phyloP scores from a whole-genome alignment of 2,797 vertebrate genomes.

The Vultur gryphus region DNA sequence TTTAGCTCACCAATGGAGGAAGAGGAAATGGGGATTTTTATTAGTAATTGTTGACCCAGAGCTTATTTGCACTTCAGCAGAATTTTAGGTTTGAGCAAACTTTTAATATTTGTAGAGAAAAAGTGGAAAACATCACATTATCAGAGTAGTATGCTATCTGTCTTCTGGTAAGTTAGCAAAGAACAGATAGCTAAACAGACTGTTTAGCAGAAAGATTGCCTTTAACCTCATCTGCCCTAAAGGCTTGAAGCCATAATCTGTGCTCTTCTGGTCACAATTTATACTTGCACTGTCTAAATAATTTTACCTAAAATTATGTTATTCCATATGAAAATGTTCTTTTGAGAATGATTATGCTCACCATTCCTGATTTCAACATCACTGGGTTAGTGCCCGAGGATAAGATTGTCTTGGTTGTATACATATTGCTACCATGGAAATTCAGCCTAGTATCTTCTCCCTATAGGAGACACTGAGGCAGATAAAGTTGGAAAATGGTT shows the following conservation, averaged over 20 bases:
- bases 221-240: background rate
- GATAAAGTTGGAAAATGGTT: background rate
- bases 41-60: background rate
- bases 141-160: background rate
- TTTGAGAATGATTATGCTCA: background rate
- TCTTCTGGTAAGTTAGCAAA: background rate
- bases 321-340: background rate
- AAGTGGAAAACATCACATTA: background rate
- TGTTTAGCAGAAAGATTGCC: background rate
- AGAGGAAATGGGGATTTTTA: background rate
- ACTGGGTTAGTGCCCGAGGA: background rate
- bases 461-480: background rate
- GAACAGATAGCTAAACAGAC: background rate
- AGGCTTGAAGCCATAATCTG: background rate
- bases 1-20: background rate
- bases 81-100: background rate
- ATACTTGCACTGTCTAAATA: background rate
- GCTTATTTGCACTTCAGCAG: background rate
- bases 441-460: background rate
- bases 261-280: background rate
- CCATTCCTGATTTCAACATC: background rate
- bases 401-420: background rate
- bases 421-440: background rate
- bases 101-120: background rate
- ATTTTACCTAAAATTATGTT: background rate